These are phyloP conservation scores for Ferdinandea cuprea DNA, from an alignment of 2,888 invertebrate genomes.

Conservation along the genomic window DNA sequence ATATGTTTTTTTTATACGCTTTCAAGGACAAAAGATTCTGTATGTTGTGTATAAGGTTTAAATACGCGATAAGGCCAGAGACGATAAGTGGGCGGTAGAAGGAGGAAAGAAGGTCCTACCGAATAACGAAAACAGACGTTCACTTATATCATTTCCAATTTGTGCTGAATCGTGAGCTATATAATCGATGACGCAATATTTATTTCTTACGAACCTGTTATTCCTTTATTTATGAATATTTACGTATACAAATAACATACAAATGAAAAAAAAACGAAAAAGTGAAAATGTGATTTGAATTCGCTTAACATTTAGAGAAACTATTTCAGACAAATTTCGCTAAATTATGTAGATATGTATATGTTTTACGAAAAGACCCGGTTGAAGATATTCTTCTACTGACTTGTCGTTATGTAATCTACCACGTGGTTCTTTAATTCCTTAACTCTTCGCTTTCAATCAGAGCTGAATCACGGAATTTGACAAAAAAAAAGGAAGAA, in stretches of 20 bases:
- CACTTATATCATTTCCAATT: neutral
- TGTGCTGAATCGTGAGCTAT: constrained; percentile 7
- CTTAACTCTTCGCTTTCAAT: constrained; percentile 32
- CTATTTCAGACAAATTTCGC: neutral
- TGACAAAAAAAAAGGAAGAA: neutral
- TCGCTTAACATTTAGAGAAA: constrained; percentile 11
- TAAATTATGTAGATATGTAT: neutral
- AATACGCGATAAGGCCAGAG: constrained; percentile 23
- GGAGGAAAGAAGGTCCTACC: neutral
- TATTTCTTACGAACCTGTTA: constrained; percentile 25
- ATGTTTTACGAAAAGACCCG: constrained; percentile 5
- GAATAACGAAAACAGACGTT: constrained; percentile 26
- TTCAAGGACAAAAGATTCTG: constrained; percentile 39
- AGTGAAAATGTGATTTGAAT: constrained; percentile 26
- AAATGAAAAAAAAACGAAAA: neutral
- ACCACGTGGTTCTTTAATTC: no score
- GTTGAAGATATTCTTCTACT: neutral
- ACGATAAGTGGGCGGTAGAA: neutral
- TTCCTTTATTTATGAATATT: constrained; percentile 33
- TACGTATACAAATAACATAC: constrained; percentile 34
- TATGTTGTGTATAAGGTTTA: constrained; percentile 10
- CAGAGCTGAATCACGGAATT: constrained; percentile 17
- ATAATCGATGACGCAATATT: constrained; percentile 48
- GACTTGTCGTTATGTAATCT: constrained; percentile 23
- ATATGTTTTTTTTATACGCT: constrained; percentile 20